Evolutionary conservation across 2,797 vertebrate species (phyloP), one percentile per base, ranked within the genome.

Genomic region (Dromococcyx pavoninus): DNA sequence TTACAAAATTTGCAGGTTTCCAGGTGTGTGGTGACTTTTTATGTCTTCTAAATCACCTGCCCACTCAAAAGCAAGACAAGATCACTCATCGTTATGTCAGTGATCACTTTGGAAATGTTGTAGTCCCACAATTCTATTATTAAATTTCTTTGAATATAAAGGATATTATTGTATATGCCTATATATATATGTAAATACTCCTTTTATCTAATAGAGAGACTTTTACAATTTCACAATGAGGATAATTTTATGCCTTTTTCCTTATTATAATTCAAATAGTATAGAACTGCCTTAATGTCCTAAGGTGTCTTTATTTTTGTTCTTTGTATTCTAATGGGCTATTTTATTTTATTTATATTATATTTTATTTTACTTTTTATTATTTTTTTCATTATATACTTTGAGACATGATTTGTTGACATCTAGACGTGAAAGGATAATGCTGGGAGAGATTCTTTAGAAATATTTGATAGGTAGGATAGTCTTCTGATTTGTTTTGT

Each of bases 91-190:
- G 66, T 54, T 51, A 0, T 35, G 58, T 28, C 71, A 44, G 17
- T 17, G 33, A 54, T 33, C 2, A 1, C 13, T 69, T 58, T 0
- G 0, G 25, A 86, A 65, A 46, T 43, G 16, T 7, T 39, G 32
- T 18, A 54, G 13, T 43, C 17, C 11, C 27, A 53, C 28, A 39
- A 5, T 76, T 64, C 28, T 73, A 67, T 70, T 44, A 64, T 44
- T 7, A 27, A 17, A 67, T 64, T 51, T 78, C 46, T 75, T 67
- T 19, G 2, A 86, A 19, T 75, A 46, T 53, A 64, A 67, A 37
- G 4, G 8, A 16, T 71, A 41, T n/a, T 44, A 17, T 50, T 69
- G 25, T 48, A n/a, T 19, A 39, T 37, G 7, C 21, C 37, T 9
- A 19, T 27, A 30, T 57, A 13, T 8, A 24, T 35, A 24, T 39